phyloP scores from a whole-genome alignment of 2,113 vertebrate species.

The Bothrops jararaca region DNA sequence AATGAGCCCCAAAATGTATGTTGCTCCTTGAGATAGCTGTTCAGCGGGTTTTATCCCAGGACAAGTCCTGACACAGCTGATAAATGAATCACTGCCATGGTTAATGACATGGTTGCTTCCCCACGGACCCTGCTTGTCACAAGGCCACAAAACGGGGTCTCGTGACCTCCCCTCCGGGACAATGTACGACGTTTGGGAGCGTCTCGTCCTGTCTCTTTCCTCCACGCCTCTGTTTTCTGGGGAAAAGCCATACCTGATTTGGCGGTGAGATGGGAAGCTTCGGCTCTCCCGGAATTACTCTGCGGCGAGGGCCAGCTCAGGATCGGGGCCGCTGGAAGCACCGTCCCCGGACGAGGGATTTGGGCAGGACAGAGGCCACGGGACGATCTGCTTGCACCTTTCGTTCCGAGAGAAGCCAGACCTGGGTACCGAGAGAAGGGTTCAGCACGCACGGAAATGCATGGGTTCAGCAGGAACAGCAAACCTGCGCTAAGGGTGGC shows the following conservation, averaged over 20 bases:
- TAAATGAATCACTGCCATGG: neutral
- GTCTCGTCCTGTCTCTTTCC: neutral
- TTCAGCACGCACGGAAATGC: accelerated
- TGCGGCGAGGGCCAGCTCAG: constrained; percentile 44
- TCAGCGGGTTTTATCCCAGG: neutral
- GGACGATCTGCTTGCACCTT: neutral
- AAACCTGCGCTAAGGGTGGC: neutral
- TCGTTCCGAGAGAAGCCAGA: constrained; percentile 57
- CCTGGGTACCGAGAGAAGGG: constrained; percentile 68
- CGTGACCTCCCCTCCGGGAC: neutral
- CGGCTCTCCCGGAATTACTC: constrained; percentile 34
- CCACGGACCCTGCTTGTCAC: neutral
- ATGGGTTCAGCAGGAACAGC: neutral
- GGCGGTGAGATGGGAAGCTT: constrained; percentile 60
- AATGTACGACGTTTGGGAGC: neutral
- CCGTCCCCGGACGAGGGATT: constrained; percentile 67
- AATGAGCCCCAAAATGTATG: neutral
- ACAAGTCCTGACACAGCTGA: neutral
- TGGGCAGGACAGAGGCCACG: constrained; percentile 17
- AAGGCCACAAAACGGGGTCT: too few species aligned
- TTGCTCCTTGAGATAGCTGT: neutral
- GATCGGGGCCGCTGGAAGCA: constrained; percentile 79
- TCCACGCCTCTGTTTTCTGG: neutral
- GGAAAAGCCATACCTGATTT: constrained; percentile 71
- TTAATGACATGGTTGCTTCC: neutral